These are phyloP conservation scores for Flexamia atlantica DNA, from an alignment of 2,888 invertebrate species.

Conservation along the genomic window DNA sequence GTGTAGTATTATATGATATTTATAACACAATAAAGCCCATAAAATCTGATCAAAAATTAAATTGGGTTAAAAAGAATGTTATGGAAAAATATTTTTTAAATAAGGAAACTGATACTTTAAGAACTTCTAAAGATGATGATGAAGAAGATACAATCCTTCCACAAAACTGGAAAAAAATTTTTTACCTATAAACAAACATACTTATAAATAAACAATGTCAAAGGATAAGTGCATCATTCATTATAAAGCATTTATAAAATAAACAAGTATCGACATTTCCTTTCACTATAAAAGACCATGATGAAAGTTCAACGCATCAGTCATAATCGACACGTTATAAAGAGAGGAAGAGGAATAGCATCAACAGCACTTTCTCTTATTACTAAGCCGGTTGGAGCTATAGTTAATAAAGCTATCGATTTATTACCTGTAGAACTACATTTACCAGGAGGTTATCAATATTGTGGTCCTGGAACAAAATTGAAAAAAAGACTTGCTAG, in stretches of 20 bases:
- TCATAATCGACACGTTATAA: background rate
- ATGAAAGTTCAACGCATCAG: background rate
- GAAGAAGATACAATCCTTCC: no score
- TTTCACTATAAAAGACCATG: background rate
- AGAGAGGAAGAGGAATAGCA: conserved; percentile 26
- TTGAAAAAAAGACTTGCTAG: conserved; percentile 51
- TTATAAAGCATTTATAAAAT: background rate
- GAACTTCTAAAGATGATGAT: no score
- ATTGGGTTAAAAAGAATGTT: no score
- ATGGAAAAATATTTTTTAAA: no score
- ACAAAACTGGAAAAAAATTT: no score
- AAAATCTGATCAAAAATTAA: no score
- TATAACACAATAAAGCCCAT: no score
- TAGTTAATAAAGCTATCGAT: conserved; percentile 55
- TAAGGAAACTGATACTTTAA: no score
- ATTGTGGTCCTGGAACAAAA: conserved; percentile 65
- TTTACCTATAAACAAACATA: no score
- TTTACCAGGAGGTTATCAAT: conserved; percentile 65
- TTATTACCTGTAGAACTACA: conserved; percentile 62
- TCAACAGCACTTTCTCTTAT: background rate
- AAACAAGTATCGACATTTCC: background rate
- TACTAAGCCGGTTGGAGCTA: background rate
- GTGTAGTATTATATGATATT: no score
- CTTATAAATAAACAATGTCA: no score
- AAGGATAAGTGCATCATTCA: no score